phyloP scores from a whole-genome alignment of 2,888 invertebrate genomes.

The Eutolmus rufibarbis region DNA sequence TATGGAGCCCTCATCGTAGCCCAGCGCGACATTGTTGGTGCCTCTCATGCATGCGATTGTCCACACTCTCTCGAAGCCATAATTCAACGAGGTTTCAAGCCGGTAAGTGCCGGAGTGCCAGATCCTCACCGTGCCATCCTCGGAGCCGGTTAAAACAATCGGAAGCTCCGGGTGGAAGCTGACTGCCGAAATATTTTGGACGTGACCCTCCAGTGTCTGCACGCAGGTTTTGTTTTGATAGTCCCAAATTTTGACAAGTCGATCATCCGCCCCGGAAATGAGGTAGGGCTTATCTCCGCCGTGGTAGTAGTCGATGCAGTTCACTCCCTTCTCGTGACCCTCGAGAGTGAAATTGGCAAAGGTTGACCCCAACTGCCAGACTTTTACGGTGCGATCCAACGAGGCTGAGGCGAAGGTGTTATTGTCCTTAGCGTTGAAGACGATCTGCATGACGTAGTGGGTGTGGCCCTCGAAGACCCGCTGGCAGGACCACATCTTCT shows the following conservation, averaged over 20 bases:
- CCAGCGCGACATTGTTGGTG: slow-evolving; percentile 94
- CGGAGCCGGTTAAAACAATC: slow-evolving; percentile 95
- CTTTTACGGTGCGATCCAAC: slow-evolving; percentile 95
- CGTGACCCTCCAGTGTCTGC: slow-evolving; percentile 96
- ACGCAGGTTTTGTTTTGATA: slow-evolving; percentile 99
- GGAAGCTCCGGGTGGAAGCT: slow-evolving; percentile 98
- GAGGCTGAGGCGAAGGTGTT: slow-evolving; percentile 99
- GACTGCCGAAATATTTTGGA: slow-evolving; percentile 94
- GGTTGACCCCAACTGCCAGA: slow-evolving; percentile 98
- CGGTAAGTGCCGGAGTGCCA: slow-evolving; percentile 99
- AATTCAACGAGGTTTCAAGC: slow-evolving; percentile 94
- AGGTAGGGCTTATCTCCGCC: slow-evolving; percentile 99
- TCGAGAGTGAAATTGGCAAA: slow-evolving; percentile 97
- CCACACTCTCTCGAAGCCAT: slow-evolving; percentile 98
- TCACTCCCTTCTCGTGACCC: slow-evolving; percentile 98
- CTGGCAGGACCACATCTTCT: slow-evolving; percentile 96
- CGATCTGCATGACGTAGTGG: slow-evolving; percentile 99
- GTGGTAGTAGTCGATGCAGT: slow-evolving; percentile 99
- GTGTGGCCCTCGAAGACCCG: slow-evolving; percentile 99
- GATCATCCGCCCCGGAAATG: slow-evolving; percentile 98
- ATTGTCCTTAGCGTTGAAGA: slow-evolving; percentile 99
- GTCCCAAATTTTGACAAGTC: slow-evolving; percentile 98
- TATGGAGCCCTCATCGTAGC: slow-evolving; percentile 67
- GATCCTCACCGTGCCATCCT: slow-evolving; percentile 95
- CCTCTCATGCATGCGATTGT: slow-evolving; percentile 91